Evolutionary conservation across 2,797 vertebrate genomes (phyloP).

Genomic region (Dermochelys coriacea): DNA sequence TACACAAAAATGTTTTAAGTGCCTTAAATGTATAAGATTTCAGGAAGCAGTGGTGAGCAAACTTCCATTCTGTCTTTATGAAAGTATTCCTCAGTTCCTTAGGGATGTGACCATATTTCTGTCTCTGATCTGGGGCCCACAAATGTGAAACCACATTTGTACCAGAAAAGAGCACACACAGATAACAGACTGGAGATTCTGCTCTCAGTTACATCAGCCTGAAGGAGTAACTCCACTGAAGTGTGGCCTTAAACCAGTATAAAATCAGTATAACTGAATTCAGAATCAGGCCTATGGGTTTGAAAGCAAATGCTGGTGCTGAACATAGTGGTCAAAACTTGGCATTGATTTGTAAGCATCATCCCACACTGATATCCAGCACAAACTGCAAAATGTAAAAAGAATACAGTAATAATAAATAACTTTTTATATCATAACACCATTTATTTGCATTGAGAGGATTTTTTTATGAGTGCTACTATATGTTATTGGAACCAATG

Average conservation of each 20-base stretch:
- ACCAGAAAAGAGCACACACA: not conserved
- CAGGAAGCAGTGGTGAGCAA: not conserved
- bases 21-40: fast-evolving
- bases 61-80: not conserved
- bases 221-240: not conserved
- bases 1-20: not conserved
- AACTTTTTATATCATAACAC: not conserved
- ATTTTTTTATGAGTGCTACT: not conserved
- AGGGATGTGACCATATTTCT: not conserved
- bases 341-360: not conserved
- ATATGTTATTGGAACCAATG: not conserved
- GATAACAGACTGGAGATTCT: not conserved
- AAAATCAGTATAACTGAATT: not conserved
- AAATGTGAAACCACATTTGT: not conserved
- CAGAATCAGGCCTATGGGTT: not conserved
- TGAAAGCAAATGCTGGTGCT: not conserved
- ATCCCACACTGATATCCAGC: not conserved
- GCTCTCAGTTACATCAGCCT: not conserved
- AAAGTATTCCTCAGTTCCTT: not conserved
- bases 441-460: not conserved
- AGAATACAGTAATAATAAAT: no score
- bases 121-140: not conserved
- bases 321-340: not conserved
- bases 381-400: not conserved
- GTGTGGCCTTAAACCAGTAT: not conserved